Percentiles rank a stretch among this genome's conserved stretches.
Evolutionary conservation across 92 coral and sea anemone genomes (phyloP).

Genomic region (Bergia sp.): DNA sequence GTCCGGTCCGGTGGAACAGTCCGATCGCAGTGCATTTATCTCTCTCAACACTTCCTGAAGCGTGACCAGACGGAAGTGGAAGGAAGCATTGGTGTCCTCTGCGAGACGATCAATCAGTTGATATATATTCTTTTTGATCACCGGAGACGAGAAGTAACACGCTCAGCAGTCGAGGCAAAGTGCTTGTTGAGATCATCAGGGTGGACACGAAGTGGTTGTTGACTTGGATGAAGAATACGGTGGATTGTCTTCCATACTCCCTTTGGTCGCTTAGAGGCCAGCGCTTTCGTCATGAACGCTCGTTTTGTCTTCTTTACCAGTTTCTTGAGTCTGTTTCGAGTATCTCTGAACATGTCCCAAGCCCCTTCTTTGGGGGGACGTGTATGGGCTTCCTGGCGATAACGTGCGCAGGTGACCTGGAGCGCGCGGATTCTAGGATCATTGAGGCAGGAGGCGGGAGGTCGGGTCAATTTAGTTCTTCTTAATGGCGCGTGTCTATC

Average conservation of each 20-base stretch:
- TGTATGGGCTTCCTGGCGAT: slow-evolving; percentile 32
- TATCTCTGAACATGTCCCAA: background rate
- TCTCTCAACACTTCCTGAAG: no score
- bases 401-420: background rate
- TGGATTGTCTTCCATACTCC: slow-evolving; percentile 12
- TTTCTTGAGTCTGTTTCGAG: slow-evolving; percentile 7
- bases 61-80: background rate
- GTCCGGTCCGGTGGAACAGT: no score
- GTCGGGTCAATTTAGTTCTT: slow-evolving; percentile 14
- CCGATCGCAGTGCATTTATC: no score
- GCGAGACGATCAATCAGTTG: no score
- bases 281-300: slow-evolving; percentile 15
- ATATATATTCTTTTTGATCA: no score
- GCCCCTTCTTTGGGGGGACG: background rate
- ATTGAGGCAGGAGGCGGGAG: background rate
- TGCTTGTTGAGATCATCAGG: background rate
- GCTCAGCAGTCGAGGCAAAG: no score
- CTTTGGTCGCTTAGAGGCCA: slow-evolving; percentile 12
- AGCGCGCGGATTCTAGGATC: background rate
- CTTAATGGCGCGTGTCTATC: slow-evolving; percentile 12
- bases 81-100: no score
- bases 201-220: background rate
- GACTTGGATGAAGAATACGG: slow-evolving; percentile 31
- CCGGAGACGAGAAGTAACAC: no score
- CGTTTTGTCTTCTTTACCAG: background rate